These are phyloP conservation scores for Amphipoea lucens DNA, from an alignment of 2,888 invertebrate species.

Conservation along the genomic window DNA sequence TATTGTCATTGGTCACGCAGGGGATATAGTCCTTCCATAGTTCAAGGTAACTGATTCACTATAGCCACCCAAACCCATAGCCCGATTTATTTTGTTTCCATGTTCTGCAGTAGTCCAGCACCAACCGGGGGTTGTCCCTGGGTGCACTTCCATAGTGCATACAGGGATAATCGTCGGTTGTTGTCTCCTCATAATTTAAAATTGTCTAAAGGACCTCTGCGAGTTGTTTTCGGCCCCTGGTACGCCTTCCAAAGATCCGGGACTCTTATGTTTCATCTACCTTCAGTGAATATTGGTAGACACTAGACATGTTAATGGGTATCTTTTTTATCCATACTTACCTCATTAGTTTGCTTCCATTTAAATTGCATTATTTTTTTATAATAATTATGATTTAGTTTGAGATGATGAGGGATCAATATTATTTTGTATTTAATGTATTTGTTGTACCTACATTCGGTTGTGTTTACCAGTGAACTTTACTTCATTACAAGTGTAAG, in stretches of 20 bases:
- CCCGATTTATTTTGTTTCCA: no score
- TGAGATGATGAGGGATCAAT: constrained; percentile 28
- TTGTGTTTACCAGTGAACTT: constrained; percentile 42
- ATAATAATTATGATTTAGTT: constrained; percentile 12
- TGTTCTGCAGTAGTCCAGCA: no score
- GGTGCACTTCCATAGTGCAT: background rate
- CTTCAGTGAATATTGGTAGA: constrained; percentile 9
- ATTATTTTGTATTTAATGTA: constrained; percentile 34
- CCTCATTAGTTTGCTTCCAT: constrained; percentile 3
- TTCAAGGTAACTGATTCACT: no score
- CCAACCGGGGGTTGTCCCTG: background rate
- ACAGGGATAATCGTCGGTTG: background rate
- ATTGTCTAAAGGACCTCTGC: background rate
- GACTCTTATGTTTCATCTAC: background rate
- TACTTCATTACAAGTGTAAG: constrained; percentile 29
- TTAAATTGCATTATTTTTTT: constrained; percentile 7
- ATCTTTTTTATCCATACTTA: background rate
- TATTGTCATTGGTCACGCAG: no score
- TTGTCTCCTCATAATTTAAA: background rate
- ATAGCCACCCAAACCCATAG: no score
- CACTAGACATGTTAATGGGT: background rate
- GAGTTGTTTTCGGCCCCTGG: background rate
- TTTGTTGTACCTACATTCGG: constrained; percentile 47
- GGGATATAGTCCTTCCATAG: no score
- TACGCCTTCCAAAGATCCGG: background rate